Evolutionary conservation across 1,140 invertebrate genomes (phyloP), one percentile per base, ranked within the genome.

Genomic region (Stratiolaelaps scimitus): DNA sequence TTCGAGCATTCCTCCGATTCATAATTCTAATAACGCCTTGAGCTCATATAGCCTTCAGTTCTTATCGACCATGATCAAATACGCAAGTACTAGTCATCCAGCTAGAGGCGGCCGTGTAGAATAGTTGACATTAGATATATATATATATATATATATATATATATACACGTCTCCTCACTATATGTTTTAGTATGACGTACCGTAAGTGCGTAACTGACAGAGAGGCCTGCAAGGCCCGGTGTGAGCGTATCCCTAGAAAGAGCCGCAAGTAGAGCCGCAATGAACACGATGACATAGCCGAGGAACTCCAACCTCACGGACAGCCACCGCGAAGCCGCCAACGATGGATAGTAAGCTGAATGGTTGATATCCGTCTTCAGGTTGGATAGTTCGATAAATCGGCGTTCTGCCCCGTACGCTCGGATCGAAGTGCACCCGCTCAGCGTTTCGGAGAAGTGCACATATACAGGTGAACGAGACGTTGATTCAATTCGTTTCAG

Each of bases 401-500:
- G 20, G 1, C 76, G 70, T 6, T 71, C 67, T 4, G 74, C 74
- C 65, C 71, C 67, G 68, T 76, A 81, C 1, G 80, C 78, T 65
- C 78, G 70, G 69, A 82, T 82, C 7, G 74, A 73, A 6, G 72
- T 70, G 67, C 71, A 75, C 78, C 82, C 82, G 13, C 85, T 85
- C 30, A 92, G 83, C 34, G 87, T 94, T 81, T 97, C 93, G 64
- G 91, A 88, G 76, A 98, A 97, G 78, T 98, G 93, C 4, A 92
- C 94, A 77, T 95, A 98, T 72, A 98, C 96, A 0, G 95, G 94
- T 10, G 92, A 97, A 60, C 92, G 81, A n/a, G 89, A 92, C 0
- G 95, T 85, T 0, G 93, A 97, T 76, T 98, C 93, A 29, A 98
- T 74, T 47, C 95, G 81, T 79, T 95, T 97, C 66, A 98, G 75